Evolutionary conservation across 1,140 invertebrate genomes (phyloP), one percentile per base, ranked within the genome.

Genomic region (Probaryconus sp.): DNA sequence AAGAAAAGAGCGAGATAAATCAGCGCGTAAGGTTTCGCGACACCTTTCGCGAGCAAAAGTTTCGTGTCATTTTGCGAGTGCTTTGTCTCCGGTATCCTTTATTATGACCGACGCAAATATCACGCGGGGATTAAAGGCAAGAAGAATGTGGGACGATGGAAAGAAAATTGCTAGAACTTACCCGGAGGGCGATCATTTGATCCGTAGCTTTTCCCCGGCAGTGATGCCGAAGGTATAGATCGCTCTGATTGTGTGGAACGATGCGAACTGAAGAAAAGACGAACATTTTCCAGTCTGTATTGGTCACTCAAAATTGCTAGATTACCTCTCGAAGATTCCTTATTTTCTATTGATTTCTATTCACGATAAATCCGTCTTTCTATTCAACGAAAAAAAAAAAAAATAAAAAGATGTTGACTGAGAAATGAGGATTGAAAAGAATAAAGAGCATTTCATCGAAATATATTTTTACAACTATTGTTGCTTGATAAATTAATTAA

Each of bases 121-220:
- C 61, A 58, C 61, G 33, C 48, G 16, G 14, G 14, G 42, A 21
- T 56, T 26, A 60, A 58, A 60, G 47, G 55, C 45, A 35, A 47
- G 24, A 69, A 51, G 38, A 69, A 69, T 69, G 47, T 60, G 21
- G 45, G 58, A 47, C 37, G 50, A 53, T 35, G 61, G 11, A 37
- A 63, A 69, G 69, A 77, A 77, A 73, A 77, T 77, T 73, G 69
- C 75, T 40, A 37, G 40, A 68, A 60, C 61, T 65, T 65, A 48
- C 60, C 68, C 37, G 33, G 9, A 67, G 69, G 64, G 51, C 40
- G 69, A 77, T 77, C 75, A 51, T 43, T 60, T 64, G 61, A 73
- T 77, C 65, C 69, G 50, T 51, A 40, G 13, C 38, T 33, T 65
- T 14, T 30, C 18, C 45, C 40, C 43, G 26, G 13, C 50, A 30